Conservation (phyloP, 2,797 vertebrate species). For the Anableps anableps region DNA sequence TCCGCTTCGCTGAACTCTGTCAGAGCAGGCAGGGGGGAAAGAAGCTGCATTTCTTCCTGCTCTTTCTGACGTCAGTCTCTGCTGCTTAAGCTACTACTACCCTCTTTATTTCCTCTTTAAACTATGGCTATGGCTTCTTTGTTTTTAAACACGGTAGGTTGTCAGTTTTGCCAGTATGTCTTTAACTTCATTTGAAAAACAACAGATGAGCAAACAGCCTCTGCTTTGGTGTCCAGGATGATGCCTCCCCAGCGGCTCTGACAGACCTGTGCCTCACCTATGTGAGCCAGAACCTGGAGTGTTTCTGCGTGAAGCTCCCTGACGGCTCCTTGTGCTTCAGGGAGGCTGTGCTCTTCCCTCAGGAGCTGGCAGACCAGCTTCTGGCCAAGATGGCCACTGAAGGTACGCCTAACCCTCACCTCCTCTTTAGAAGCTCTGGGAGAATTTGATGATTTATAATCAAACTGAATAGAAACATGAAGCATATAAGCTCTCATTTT, state of each 20-base stretch:
- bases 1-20: neutral
- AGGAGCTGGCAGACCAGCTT: conserved; percentile 96
- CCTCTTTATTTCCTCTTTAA: neutral
- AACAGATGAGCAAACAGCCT: too few relatives aligned
- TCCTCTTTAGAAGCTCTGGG: too few relatives aligned
- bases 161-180: conserved; percentile 78
- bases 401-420: conserved; percentile 86
- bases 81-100: conserved; percentile 25
- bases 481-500: neutral
- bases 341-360: conserved; percentile 94
- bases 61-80: neutral
- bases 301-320: conserved; percentile 91
- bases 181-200: conserved; percentile 9
- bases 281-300: conserved; percentile 91
- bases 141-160: conserved; percentile 73
- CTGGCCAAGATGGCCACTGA: conserved; percentile 95
- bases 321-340: conserved; percentile 94
- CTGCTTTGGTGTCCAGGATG: conserved; percentile 83
- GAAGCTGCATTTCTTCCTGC: neutral
- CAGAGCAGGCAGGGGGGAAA: neutral
- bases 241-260: conserved; percentile 91
- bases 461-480: neutral
- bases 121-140: conserved; percentile 61
- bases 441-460: neutral
- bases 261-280: conserved; percentile 94